Conservation (phyloP, 2,888 invertebrate genomes). For the Diabrotica balteata region DNA sequence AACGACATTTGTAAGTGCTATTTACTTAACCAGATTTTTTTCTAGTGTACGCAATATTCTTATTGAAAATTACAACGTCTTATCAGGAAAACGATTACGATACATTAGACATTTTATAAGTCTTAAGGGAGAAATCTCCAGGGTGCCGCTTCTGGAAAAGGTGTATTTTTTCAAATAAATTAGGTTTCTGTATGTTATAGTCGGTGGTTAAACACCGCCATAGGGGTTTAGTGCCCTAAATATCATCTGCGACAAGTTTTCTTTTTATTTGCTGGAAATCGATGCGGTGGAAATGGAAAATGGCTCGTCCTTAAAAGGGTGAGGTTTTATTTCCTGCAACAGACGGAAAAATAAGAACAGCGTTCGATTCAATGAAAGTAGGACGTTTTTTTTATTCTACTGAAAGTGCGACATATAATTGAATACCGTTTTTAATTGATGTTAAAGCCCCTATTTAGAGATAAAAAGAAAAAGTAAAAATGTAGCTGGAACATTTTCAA, state of each 20-base stretch:
- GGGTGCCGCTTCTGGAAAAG: constrained; percentile 1
- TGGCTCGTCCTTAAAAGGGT: constrained; percentile 13
- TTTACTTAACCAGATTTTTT: too few species aligned
- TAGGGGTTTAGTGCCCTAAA: constrained; percentile 27
- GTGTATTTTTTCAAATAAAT: constrained; percentile 20
- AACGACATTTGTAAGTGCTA: too few species aligned
- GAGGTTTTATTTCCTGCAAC: constrained; percentile 22
- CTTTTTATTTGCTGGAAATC: constrained; percentile 26
- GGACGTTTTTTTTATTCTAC: too few species aligned
- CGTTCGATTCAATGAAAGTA: neutral
- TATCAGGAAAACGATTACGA: too few species aligned
- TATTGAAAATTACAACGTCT: too few species aligned
- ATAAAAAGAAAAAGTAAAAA: too few species aligned
- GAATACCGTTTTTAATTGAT: too few species aligned
- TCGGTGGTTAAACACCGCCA: constrained; percentile 24
- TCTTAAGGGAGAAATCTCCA: neutral
- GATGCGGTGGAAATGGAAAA: constrained; percentile 25
- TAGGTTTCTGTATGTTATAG: constrained; percentile 17
- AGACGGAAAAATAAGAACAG: constrained; percentile 11
- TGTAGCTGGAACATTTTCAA: too few species aligned
- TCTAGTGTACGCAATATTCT: too few species aligned
- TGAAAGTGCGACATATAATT: too few species aligned
- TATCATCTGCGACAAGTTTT: constrained; percentile 30
- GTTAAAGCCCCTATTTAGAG: too few species aligned
- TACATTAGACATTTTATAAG: neutral